Conservation (phyloP, 1,140 invertebrate species). For the Dryas iulia region DNA sequence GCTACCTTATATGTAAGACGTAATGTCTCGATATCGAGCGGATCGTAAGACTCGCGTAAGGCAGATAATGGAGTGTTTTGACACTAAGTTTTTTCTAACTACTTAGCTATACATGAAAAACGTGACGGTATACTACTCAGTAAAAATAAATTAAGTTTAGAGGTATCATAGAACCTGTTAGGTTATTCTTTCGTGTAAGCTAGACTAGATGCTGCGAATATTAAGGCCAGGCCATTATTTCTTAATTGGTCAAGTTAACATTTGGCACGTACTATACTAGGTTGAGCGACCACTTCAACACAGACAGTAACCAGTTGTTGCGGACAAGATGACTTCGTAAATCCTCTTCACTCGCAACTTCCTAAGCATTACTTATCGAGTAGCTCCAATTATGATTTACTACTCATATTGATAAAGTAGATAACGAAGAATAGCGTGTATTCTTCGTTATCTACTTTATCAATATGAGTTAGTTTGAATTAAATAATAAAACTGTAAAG, state of each 20-base stretch:
- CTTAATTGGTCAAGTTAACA: conserved; percentile 61
- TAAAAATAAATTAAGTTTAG: too few species aligned
- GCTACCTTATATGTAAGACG: too few species aligned
- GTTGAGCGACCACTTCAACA: conserved; percentile 35
- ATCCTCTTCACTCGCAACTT: neutral
- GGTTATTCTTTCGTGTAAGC: neutral
- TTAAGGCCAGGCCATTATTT: neutral
- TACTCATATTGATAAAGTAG: neutral
- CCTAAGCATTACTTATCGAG: neutral
- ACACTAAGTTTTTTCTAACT: too few species aligned
- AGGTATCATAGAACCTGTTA: too few species aligned
- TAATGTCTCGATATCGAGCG: too few species aligned
- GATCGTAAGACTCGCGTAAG: too few species aligned
- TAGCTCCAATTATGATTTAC: too few species aligned
- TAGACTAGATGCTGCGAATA: neutral
- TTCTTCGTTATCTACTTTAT: neutral
- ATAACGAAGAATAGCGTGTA: neutral
- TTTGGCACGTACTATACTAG: conserved; percentile 61
- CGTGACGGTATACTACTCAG: too few species aligned
- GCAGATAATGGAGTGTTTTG: too few species aligned
- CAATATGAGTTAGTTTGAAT: neutral
- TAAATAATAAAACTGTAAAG: neutral
- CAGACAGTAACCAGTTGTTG: neutral
- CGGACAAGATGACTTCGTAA: neutral
- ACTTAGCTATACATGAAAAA: too few species aligned